A percentile compares a stretch with the other conserved stretches of the same genome.
Evolutionary conservation across 2,888 invertebrate species (phyloP).

Genomic region (Nasonovia ribisnigri): DNA sequence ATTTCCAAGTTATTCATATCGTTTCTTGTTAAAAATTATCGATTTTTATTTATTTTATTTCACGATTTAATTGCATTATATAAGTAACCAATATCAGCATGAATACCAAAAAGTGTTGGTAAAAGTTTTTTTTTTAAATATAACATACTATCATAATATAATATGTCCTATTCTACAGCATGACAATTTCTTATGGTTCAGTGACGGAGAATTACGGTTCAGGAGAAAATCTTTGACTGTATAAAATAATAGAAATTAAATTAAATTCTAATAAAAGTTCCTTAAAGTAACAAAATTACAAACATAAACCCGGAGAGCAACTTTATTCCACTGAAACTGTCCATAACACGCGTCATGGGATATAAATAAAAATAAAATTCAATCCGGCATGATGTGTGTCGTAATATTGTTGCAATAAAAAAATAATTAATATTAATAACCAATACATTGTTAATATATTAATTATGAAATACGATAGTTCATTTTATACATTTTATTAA

Average conservation of each 20-base stretch:
- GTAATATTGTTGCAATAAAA: not conserved
- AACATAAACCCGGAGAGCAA: not conserved
- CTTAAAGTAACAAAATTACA: not conserved
- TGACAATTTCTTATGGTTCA: not conserved
- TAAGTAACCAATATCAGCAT: not conserved
- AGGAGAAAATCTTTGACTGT: not conserved
- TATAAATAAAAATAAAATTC: not conserved
- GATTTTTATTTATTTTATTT: not conserved
- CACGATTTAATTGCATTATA: not conserved
- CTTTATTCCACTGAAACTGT: not conserved
- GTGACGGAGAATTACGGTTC: not conserved
- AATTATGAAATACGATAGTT: not conserved
- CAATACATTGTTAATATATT: not conserved
- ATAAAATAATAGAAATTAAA: not conserved
- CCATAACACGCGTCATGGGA: not conserved
- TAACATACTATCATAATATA: not conserved
- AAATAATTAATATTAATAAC: not conserved
- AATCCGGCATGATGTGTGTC: not conserved
- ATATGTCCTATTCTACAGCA: not conserved
- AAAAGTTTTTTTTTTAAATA: not conserved
- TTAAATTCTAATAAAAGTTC: not conserved
- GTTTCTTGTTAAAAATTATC: not conserved
- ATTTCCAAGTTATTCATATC: not conserved
- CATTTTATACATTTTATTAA: not conserved
- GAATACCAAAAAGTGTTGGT: not conserved